Evolutionary conservation across 1,140 invertebrate genomes (phyloP), one percentile per base, ranked within the genome.

Genomic region (Bombus sibiricus): DNA sequence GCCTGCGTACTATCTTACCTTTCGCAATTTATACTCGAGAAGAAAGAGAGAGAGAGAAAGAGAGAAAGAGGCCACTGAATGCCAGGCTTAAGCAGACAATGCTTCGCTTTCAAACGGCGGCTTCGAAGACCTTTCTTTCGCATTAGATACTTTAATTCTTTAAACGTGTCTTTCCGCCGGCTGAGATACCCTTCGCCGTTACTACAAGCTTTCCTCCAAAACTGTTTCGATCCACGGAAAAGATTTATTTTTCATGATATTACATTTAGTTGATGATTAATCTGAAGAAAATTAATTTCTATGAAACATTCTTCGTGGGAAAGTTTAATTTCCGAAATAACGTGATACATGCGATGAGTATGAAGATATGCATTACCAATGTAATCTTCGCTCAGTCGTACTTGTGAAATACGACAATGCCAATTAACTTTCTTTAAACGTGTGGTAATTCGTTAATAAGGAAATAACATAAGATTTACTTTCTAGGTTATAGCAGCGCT

Each of bases 101-200:
- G 92, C 94, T 95, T 94, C 92, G 93, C 93, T 95, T 95, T 95
- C 93, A 94, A 94, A 95, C 93, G 91, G 85, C 83, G 89, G 91
- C 94, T 94, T 92, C 93, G 90, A 93, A 93, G 93, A 94, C 92
- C 93, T 94, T 94, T 94, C 94, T 94, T 95, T 94, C 90, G 93
- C 92, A 91, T 94, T 95, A 94, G 93, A 95, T 94, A 94, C 93
- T 94, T 95, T 95, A 94, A 95, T 95, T 95, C 94, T 95, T 94
- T 94, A 93, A 95, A 94, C 93, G 93, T 93, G 94, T 92, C 90
- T 89, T 91, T 85, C 89, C 80, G 79, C 88, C 81, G 66, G 39
- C 68, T 84, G 41, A 86, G 83, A 90, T 86, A 80, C 81, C 68
- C 89, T 81, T 68, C 74, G 12, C 41, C 86, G 43, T 79, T 81